These are phyloP conservation scores for Todiramphus saurophagus DNA, from an alignment of 2,113 vertebrate species.

Conservation along the genomic window DNA sequence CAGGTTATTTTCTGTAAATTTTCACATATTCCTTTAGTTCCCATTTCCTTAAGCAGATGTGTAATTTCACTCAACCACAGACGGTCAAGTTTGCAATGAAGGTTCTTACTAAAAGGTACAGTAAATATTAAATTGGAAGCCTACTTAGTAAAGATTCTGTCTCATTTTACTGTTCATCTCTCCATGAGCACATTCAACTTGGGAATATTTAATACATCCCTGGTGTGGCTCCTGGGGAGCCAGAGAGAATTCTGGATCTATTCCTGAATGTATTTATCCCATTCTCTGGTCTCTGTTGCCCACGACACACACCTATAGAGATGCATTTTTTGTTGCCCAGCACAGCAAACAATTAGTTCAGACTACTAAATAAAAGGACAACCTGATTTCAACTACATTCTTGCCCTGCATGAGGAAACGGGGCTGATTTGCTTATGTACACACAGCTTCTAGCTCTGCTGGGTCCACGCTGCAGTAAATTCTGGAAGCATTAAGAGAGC, in stretches of 20 bases:
- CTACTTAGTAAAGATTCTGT: not conserved
- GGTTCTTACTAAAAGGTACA: not conserved
- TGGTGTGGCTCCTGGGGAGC: not conserved
- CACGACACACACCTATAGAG: not conserved
- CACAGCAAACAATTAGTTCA: not conserved
- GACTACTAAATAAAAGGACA: not conserved
- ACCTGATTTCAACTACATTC: not conserved
- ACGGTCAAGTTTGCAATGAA: not conserved
- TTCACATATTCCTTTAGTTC: not conserved
- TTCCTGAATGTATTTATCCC: not conserved
- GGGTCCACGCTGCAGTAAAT: not conserved
- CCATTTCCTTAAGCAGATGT: not conserved
- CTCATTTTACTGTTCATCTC: not conserved
- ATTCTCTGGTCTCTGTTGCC: not conserved
- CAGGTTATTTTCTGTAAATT: not conserved
- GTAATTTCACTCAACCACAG: not conserved
- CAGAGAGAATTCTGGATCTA: not conserved
- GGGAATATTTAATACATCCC: not conserved
- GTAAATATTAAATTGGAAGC: not conserved
- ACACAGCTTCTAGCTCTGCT: not conserved
- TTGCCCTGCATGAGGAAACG: not conserved
- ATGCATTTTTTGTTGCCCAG: not conserved
- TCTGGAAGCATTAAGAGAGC: not conserved
- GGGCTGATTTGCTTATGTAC: not conserved
- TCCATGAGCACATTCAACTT: not conserved